phyloP scores from a whole-genome alignment of 2,797 vertebrate genomes.

The Spea hammondii region DNA sequence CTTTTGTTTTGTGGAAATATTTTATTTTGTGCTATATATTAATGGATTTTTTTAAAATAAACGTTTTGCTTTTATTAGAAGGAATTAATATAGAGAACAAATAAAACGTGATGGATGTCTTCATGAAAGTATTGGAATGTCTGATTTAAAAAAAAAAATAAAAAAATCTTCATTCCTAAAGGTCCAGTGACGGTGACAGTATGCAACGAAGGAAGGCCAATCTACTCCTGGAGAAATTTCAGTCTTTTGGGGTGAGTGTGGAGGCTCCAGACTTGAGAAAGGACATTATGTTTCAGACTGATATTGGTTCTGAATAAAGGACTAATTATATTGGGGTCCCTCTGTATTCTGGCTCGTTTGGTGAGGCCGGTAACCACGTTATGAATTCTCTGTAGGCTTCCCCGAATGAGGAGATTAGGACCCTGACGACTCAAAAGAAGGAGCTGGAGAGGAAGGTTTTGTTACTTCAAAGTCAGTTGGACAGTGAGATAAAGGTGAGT shows the following conservation, averaged over 20 bases:
- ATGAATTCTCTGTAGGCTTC: constrained; percentile 51
- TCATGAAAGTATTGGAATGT: no score
- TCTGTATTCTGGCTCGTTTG: no score
- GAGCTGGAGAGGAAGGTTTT: constrained; percentile 70
- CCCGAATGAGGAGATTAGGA: constrained; percentile 45
- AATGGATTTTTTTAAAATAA: no score
- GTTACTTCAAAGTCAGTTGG: constrained; percentile 74
- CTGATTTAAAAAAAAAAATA: no score
- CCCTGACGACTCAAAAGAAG: constrained; percentile 61
- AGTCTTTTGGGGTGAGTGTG: constrained; percentile 73
- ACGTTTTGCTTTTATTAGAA: no score
- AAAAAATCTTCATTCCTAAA: constrained; percentile 51
- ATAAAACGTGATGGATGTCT: no score
- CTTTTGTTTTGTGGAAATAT: no score
- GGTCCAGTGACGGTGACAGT: constrained; percentile 76
- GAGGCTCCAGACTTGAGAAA: neutral
- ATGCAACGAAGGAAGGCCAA: constrained; percentile 75
- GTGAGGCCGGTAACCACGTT: neutral
- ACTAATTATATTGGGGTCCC: no score
- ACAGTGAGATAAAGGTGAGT: constrained; percentile 73
- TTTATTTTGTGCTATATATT: no score
- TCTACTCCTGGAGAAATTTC: constrained; percentile 78
- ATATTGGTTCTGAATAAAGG: no score
- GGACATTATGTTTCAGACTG: no score
- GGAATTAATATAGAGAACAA: no score